Evolutionary conservation across 2,888 invertebrate genomes (phyloP), one percentile per base, ranked within the genome.

Genomic region (Seira sanloemensis): DNA sequence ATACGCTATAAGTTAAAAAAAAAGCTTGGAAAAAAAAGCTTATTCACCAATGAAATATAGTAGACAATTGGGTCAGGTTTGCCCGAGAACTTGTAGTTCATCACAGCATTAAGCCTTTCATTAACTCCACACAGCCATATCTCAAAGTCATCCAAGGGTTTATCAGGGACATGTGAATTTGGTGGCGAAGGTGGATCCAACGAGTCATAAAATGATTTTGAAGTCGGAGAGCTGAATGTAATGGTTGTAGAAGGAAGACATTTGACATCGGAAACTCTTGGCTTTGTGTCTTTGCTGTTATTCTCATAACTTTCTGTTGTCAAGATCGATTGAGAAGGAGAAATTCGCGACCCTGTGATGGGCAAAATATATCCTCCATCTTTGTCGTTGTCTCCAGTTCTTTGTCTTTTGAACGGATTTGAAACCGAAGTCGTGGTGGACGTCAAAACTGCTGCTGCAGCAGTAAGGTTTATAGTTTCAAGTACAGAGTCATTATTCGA

Each of bases 111-210:
- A 75, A 96, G 94, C 24, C 94, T 92, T 90, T 96, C 96, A 9
- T 95, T 95, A 16, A 95, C 94, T 90, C 95, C 94, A 0, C 94
- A 93, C 66, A 96, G 91, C 96, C 96, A 96, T 71, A 94, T 93
- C 9, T 93, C 91, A 91, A 95, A 96, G 7, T 91, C 90, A 86
- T 93, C 91, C 69, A 90, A 91, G 0, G 91, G 37, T 37, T 12
- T 4, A 37, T 2, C 21, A 12, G 7, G 9, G 26, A 12, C 5
- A 27, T 25, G 4, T 54, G 24, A 5, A 5, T 7, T 4, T 25
- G 72, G 54, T n/a, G 27, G 23, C 19, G 54, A 5, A 5, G 26
- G 73, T 24, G 67, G 18, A 5, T 37, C 37, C 4, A 4, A 12
- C 5, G 12, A 7, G 12, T 37, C 37, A 12, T 12, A 7, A 7